Conservation (phyloP, 1,140 invertebrate species). For the Euwallacea fornicatus region DNA sequence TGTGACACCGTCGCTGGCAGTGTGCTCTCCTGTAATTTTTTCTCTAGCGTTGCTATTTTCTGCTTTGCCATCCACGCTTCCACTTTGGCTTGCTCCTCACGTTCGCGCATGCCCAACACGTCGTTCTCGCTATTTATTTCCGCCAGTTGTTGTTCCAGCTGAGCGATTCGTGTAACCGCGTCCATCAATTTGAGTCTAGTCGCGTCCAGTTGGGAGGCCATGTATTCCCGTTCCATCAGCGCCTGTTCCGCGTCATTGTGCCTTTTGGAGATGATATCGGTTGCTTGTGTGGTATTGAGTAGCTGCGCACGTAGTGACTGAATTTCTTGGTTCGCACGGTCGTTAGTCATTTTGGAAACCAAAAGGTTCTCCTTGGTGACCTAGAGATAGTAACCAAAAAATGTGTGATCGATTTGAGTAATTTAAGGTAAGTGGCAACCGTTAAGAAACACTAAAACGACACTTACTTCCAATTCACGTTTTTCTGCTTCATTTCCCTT, state of each 20-base stretch:
- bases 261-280: not conserved
- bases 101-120: too few relatives aligned
- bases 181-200: too few relatives aligned
- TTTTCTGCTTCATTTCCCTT: not conserved
- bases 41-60: constrained; percentile 6
- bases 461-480: not conserved
- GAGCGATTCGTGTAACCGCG: too few relatives aligned
- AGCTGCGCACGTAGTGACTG: not conserved
- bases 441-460: not conserved
- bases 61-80: constrained; percentile 21
- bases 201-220: constrained; percentile 1
- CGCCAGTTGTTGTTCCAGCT: too few relatives aligned
- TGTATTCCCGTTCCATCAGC: not conserved
- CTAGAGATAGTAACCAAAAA: not conserved
- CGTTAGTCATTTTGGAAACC: constrained; percentile 1
- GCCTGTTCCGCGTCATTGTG: not conserved
- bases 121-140: too few relatives aligned
- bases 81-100: constrained; percentile 3
- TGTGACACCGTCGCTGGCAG: not conserved
- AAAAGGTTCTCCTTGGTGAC: constrained; percentile 1
- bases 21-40: constrained; percentile 6
- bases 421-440: not conserved
- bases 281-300: not conserved
- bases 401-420: not conserved
- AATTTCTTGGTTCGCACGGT: not conserved